Conservation (phyloP, 2,888 invertebrate species). For the Sarcophaga rosellei region DNA sequence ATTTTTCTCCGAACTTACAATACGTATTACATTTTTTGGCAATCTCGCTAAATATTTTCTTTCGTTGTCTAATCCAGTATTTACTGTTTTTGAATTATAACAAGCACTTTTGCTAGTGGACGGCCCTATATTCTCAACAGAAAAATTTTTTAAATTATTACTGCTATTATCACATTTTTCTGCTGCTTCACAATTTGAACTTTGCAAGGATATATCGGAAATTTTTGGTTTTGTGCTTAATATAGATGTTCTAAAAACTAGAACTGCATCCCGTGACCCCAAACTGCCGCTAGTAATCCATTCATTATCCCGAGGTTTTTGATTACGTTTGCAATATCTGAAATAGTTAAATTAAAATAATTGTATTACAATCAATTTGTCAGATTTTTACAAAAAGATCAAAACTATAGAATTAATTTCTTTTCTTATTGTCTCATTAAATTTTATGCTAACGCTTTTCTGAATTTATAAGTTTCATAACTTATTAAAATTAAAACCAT, state of each 20-base stretch:
- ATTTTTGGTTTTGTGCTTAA: constrained; percentile 76
- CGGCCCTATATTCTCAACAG: constrained; percentile 20
- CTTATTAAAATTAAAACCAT: too few relatives aligned
- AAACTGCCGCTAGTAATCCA: constrained; percentile 84
- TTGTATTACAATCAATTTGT: background rate
- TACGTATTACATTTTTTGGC: constrained; percentile 35
- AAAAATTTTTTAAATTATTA: background rate
- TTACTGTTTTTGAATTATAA: background rate
- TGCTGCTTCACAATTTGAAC: background rate
- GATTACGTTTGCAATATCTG: constrained; percentile 69
- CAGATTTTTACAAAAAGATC: background rate
- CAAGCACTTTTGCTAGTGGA: constrained; percentile 40
- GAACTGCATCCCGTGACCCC: constrained; percentile 85
- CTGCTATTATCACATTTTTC: background rate
- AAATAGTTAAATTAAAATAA: constrained; percentile 41
- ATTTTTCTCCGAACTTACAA: constrained; percentile 38
- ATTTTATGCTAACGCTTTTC: too few relatives aligned
- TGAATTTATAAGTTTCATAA: too few relatives aligned
- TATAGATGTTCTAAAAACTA: constrained; percentile 86
- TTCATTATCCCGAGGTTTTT: constrained; percentile 72
- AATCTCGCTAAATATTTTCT: constrained; percentile 20
- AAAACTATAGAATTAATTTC: too few relatives aligned
- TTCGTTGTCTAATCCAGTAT: background rate
- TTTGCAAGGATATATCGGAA: background rate
- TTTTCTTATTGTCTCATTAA: too few relatives aligned